Percentiles rank a stretch among this genome's conserved stretches.
phyloP scores from a whole-genome alignment of 2,888 invertebrate species.

The Germaria angustata region DNA sequence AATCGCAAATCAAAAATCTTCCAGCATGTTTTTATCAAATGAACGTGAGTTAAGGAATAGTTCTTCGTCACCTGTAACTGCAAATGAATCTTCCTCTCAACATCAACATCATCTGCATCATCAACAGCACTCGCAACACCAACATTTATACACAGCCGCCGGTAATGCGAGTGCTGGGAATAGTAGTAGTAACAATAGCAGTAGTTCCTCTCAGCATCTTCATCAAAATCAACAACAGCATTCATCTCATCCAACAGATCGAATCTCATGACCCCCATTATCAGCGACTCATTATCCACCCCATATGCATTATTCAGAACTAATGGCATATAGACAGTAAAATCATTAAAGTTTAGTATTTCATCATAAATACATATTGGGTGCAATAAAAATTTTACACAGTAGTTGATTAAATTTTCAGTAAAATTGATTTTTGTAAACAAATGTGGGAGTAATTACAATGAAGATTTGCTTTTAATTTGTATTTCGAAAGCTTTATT shows the following conservation, averaged over 20 bases:
- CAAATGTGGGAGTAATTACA: too few species aligned
- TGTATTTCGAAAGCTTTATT: too few species aligned
- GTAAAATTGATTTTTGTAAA: neutral
- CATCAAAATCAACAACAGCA: conserved; percentile 57
- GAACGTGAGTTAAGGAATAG: conserved; percentile 52
- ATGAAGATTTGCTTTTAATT: too few species aligned
- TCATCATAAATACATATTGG: conserved; percentile 18
- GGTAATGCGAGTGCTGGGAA: neutral
- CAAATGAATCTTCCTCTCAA: conserved; percentile 62
- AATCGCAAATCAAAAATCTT: conserved; percentile 61
- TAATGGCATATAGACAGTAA: conserved; percentile 76
- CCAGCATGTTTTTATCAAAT: conserved; percentile 47
- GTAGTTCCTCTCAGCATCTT: conserved; percentile 45
- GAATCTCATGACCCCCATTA: conserved; percentile 78
- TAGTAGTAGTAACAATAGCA: conserved; percentile 19
- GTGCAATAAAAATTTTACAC: conserved; percentile 56
- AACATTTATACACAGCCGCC: conserved; percentile 2
- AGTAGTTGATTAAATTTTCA: conserved; percentile 19
- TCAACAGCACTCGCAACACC: conserved; percentile 29
- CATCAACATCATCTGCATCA: conserved; percentile 47
- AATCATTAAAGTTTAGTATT: conserved; percentile 1
- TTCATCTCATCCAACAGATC: conserved; percentile 74
- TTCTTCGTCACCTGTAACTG: conserved; percentile 41
- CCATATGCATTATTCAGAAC: conserved; percentile 73
- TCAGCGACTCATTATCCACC: conserved; percentile 71